Base-by-base conservation (phyloP, 2,888 invertebrate genomes). In the Cybosia mesomella region DNA sequence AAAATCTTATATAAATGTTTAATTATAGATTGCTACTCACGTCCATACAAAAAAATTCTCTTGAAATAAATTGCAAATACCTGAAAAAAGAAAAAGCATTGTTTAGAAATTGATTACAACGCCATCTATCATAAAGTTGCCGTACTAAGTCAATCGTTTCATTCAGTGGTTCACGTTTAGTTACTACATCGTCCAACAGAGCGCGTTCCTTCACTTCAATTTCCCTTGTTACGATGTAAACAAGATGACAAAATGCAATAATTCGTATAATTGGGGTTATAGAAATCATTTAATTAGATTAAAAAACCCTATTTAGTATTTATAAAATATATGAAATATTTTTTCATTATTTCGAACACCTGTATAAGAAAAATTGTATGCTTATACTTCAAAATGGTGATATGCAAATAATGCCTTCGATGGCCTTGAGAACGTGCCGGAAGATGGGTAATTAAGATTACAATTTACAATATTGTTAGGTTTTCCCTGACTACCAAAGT, bases 91-190 rank as follows among this genome's bases (percentile, higher is more conserved):
- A 74, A 68, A 39, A 68, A 13, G 76, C 73, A 68, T 15, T 59
- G 8, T 21, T 28, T 39, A 36, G 55, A 21, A 65, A 58, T 10
- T 24, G n/a, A 68, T 24, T 61, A 70, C 57, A 80, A 62, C 85
- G 87, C 85, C 87, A 87, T 85, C 87, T 88, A n/a, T 79, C 58
- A 13, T 21, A 2, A 21, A 36, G 1, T 5, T 11, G 11, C 34
- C 36, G 63, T 74, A 87, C 82, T 81, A 79, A 61, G 34, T 61
- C n/a, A 62, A 18, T 9, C 36, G 53, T 72, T 64, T 69, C 60
- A 64, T 66, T 24, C 10, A 32, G n/a, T 18, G 43, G 61, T 54
- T 57, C 53, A 63, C 36, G 63, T 53, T 24, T 15, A 64, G 72
- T 68, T 76, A 64, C 66, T 63, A 21, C 36, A 24, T 49, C 5